Conservation (phyloP, 2,113 vertebrate genomes). For the Mesoclemmys tuberculata region DNA sequence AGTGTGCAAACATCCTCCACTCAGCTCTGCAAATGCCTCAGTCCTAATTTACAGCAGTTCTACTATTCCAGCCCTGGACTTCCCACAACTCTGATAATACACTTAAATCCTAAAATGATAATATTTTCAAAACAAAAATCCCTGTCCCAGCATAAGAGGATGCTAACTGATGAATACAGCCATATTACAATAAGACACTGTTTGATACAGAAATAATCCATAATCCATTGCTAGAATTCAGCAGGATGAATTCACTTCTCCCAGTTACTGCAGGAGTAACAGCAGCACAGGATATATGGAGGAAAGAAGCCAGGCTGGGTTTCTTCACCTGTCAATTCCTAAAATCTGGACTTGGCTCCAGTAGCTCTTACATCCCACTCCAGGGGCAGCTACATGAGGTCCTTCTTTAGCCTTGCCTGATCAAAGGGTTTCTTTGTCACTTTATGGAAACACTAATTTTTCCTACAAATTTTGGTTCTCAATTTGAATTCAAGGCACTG, state of each 20-base stretch:
- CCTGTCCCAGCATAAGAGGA: neutral
- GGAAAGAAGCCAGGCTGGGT: neutral
- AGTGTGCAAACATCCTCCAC: neutral
- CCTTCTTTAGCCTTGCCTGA: too few relatives aligned
- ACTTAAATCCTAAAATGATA: neutral
- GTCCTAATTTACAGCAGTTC: neutral
- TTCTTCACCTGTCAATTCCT: neutral
- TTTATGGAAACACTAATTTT: too few relatives aligned
- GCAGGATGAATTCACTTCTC: neutral
- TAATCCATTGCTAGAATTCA: neutral
- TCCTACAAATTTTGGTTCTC: neutral
- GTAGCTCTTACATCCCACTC: neutral
- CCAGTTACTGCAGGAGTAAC: neutral
- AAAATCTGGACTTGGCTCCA: neutral
- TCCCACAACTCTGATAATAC: neutral
- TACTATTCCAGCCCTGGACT: neutral
- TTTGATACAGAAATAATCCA: too few relatives aligned
- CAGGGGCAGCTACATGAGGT: neutral
- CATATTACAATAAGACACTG: too few relatives aligned
- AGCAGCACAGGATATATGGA: neutral
- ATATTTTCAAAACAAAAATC: neutral
- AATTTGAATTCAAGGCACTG: neutral
- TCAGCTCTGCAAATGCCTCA: neutral
- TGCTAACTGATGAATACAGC: too few relatives aligned
- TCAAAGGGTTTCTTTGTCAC: too few relatives aligned